Base-by-base conservation (phyloP, 1,140 invertebrate species). In the Hestina assimilis region DNA sequence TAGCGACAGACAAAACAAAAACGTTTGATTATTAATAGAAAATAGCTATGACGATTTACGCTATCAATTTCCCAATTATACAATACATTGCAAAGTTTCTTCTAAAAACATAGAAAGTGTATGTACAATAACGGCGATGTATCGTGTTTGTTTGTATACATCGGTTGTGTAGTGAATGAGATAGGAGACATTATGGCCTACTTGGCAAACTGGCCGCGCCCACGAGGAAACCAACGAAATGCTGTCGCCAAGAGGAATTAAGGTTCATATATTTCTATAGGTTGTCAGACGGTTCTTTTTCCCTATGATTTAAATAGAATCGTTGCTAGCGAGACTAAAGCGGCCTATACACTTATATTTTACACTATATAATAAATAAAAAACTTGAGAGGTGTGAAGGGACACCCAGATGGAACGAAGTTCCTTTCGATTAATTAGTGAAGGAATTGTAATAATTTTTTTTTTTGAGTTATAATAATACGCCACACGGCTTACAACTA, bases 161-260 rank as follows among this genome's bases (percentile, higher is more conserved):
- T 35, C 33, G 8, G 17, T 8, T 4, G 7, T 12, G 11, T 42
- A 53, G 50, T 53, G 12, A 17, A 19, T 17, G 9, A 20, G 24
- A 53, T 43, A 48, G 17, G 54, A 48, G 54, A 57, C 38, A 33
- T 23, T 50, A 50, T 50, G 54, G 54, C 54, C 54, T 57, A 57
- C 20, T 57, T 57, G 54, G 54, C 54, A 57, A 31, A 15, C 17
- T 29, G 26, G 33, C 26, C 53, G 53, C 53, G 43, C 53, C 53
- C 53, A 55, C 53, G 48, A 47, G 53, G 45, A 57, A 57, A 57
- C 54, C 54, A 41, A 57, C 54, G 45, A 50, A 57, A 57, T 57
- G 54, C 54, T 26, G 54, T 48, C 54, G 54, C 54, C 54, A 42
- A 57, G 54, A 31, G 54, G 54, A 23, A 57, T 57, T 57, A 57